Base-by-base conservation (phyloP, 2,888 invertebrate genomes). In the Eristalis tenax region DNA sequence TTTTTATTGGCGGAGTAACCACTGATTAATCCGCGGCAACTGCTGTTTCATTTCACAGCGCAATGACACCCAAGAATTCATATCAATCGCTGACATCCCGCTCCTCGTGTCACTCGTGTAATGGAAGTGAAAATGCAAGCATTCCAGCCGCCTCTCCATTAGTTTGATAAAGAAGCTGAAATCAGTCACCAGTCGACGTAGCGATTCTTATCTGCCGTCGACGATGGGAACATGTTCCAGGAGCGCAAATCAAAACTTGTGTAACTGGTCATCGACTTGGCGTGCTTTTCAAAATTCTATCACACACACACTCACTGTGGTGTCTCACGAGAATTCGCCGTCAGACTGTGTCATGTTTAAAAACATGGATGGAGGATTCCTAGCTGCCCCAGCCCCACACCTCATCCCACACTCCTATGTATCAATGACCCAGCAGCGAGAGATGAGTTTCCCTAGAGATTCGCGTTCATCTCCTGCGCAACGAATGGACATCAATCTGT, bases 401-500 rank as follows among this genome's bases (percentile, higher is more conserved):
- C 56, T 10, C 56, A 18, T 8, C 1, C 18, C 2, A 22, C 56
- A 50, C 18, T 1, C 15, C 11, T 1, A 26, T 3, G 23, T 59
- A 23, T 11, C 59, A 59, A 23, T 59, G 59, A 26, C 26, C 59
- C 59, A 59, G 26, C 59, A 59, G 26, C 59, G 23, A 4, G 5
- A 4, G 15, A 13, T 18, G 50, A 8, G 18, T n/a, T 6, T 43
- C 8, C 18, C 50, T 50, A 1, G 18, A n/a, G n/a, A 18, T 18
- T n/a, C 18, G 50, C 50, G 2, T 18, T n/a, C 50, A 18, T 32
- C 32, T 6, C 32, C 43, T 15, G 28, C 13, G 32, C 28, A n/a
- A 6, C 38, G 69, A 15, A 22, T 56, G 26, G 32, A 32, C 35
- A 69, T 56, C 69, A 57, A 69, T 69, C 57, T 59, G 38, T 70